Evolutionary conservation across 2,113 vertebrate species (phyloP), one percentile per base, ranked within the genome.

Genomic region (Poecile atricapillus): DNA sequence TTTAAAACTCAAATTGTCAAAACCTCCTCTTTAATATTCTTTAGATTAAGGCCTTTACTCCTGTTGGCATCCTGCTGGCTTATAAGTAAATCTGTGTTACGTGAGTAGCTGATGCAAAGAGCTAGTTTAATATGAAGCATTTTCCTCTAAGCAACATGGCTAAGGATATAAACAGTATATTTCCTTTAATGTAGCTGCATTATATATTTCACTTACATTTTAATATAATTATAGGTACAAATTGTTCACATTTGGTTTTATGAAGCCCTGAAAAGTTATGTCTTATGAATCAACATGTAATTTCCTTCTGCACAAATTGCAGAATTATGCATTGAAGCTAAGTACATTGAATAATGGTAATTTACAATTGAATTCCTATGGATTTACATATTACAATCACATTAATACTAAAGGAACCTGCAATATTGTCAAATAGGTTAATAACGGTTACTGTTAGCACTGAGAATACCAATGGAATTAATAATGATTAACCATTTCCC

Each of bases 271-370:
- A 63, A 89, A 95, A 92, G 80, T 92, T 89, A 89, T 60, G 79
- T 95, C 93, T 96, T 55, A 17, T 76, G 93, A 95, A 84, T 93
- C 84, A 93, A 93, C 89, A 88, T 84, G 96, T 93, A 94, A 97
- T 97, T 97, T 95, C 37, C 55, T 92, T 85, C 85, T 60, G 84
- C 74, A 93, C 91, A 95, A 97, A 94, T 94, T 85, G 67, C 85
- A 77, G 92, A 96, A 96, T 96, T 96, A 95, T 85, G 89, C 78
- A 86, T 25, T 63, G 87, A 71, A 84, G 70, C 82, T 82, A 90
- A 95, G 87, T 82, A 70, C 80, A 44, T 81, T 50, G 82, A 94
- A 89, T 91, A 91, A 94, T 84, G 91, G 85, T 77, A 90, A 96
- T 94, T 96, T 90, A 79, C 94, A 93, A 80, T 70, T 96, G 91